Conservation (phyloP, 2,113 vertebrate genomes). For the Microtus pennsylvanicus region DNA sequence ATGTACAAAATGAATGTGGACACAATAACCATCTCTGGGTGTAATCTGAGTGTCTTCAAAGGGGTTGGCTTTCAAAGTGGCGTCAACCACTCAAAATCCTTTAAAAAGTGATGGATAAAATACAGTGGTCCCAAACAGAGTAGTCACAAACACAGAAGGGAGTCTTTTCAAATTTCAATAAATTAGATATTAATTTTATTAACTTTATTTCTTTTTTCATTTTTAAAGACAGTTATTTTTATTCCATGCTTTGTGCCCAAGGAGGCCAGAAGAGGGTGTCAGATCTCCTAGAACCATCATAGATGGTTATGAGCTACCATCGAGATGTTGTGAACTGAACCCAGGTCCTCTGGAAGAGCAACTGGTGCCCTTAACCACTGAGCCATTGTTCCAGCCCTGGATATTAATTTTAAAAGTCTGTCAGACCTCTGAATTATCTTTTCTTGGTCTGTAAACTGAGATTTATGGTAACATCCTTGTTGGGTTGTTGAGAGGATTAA, state of each 20-base stretch:
- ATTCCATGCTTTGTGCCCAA: not conserved
- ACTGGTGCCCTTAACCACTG: not conserved
- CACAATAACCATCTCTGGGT: slow-evolving; percentile 17
- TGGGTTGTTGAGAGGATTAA: not conserved
- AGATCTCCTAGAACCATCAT: not conserved
- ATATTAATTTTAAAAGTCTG: slow-evolving; percentile 57
- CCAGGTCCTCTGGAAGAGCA: not conserved
- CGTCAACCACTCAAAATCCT: slow-evolving; percentile 23
- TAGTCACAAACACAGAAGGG: not conserved
- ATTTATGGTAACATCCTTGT: not conserved
- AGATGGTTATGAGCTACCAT: not conserved
- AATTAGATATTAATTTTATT: slow-evolving; percentile 43
- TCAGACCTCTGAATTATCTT: slow-evolving; percentile 16
- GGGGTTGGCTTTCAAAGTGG: slow-evolving; percentile 35
- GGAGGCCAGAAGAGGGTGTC: not conserved
- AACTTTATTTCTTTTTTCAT: not conserved
- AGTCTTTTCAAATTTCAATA: not conserved
- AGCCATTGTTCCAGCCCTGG: not conserved
- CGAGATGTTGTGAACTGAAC: not conserved
- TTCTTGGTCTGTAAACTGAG: slow-evolving; percentile 47
- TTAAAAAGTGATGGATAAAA: slow-evolving; percentile 42
- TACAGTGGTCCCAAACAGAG: not conserved
- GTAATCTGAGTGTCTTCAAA: slow-evolving; percentile 39
- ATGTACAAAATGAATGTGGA: slow-evolving; percentile 15
- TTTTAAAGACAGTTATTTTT: not conserved